phyloP scores from a whole-genome alignment of 2,888 invertebrate species.

The Drosophila gaucha region DNA sequence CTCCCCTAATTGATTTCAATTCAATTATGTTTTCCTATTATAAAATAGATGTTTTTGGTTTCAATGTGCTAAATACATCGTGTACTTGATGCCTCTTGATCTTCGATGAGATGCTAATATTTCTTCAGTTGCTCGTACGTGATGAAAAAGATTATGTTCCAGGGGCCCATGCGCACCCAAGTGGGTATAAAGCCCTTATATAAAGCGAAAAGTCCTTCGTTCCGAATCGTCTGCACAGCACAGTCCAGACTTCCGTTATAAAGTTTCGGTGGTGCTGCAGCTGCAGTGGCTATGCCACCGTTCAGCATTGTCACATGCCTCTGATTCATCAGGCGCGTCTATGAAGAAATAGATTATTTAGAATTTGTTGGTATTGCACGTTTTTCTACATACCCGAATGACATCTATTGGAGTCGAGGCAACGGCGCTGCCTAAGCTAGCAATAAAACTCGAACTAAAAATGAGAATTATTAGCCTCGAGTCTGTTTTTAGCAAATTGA shows the following conservation, averaged over 20 bases:
- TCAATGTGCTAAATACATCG: slow-evolving; percentile 65
- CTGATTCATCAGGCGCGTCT: slow-evolving; percentile 98
- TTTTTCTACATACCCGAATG: slow-evolving; percentile 88
- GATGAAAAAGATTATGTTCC: slow-evolving; percentile 98
- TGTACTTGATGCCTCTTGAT: slow-evolving; percentile 53
- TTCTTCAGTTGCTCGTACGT: slow-evolving; percentile 96
- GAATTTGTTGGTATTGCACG: neutral
- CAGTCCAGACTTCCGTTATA: slow-evolving; percentile 94
- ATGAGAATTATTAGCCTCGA: neutral
- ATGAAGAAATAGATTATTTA: slow-evolving; percentile 36
- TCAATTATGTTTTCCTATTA: slow-evolving; percentile 37
- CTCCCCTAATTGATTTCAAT: slow-evolving; percentile 31
- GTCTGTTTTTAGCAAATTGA: neutral
- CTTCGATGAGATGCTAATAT: slow-evolving; percentile 84
- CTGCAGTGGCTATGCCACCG: slow-evolving; percentile 79
- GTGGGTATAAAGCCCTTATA: slow-evolving; percentile 99
- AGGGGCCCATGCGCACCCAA: slow-evolving; percentile 97
- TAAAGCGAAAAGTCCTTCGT: slow-evolving; percentile 93
- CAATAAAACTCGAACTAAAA: slow-evolving; percentile 93
- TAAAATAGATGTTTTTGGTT: slow-evolving; percentile 62
- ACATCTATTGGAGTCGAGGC: slow-evolving; percentile 98
- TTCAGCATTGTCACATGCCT: slow-evolving; percentile 86
- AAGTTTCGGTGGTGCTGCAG: slow-evolving; percentile 85
- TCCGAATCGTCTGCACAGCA: slow-evolving; percentile 92
- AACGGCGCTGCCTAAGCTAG: slow-evolving; percentile 96